A percentile compares a stretch with the other conserved stretches of the same genome.
Evolutionary conservation across 2,113 vertebrate genomes (phyloP).

Genomic region (Cyanoramphus novaezelandiae): DNA sequence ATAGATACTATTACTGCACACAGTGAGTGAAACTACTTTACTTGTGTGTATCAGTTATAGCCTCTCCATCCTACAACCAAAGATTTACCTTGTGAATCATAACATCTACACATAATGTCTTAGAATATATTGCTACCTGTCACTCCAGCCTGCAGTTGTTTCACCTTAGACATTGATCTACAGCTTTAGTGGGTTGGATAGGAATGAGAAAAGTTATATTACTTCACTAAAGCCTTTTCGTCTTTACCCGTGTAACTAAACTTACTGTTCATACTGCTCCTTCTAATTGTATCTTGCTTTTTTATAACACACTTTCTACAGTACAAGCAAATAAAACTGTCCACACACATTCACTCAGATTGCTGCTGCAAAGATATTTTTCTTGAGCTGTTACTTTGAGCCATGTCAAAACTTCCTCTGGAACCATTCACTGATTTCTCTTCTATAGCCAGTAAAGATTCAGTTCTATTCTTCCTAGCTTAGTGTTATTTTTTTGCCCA

Average conservation of each 20-base stretch:
- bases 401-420: neutral
- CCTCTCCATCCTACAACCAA: neutral
- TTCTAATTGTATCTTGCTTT: neutral
- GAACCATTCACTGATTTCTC: neutral
- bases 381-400: neutral
- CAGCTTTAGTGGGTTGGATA: neutral
- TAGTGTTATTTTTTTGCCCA: neutral
- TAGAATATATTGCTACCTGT: neutral
- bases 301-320: neutral
- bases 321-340: neutral
- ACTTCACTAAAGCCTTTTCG: neutral
- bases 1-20: neutral
- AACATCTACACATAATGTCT: neutral
- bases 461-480: neutral
- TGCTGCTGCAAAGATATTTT: neutral
- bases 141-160: neutral
- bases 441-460: neutral
- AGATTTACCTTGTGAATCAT: neutral
- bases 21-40: neutral
- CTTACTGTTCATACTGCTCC: neutral
- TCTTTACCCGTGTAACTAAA: neutral
- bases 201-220: neutral
- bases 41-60: neutral
- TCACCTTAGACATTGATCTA: neutral
- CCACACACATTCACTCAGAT: neutral